Conservation (phyloP, 92 coral and sea anemone genomes). For the Plumapathes pennacea region DNA sequence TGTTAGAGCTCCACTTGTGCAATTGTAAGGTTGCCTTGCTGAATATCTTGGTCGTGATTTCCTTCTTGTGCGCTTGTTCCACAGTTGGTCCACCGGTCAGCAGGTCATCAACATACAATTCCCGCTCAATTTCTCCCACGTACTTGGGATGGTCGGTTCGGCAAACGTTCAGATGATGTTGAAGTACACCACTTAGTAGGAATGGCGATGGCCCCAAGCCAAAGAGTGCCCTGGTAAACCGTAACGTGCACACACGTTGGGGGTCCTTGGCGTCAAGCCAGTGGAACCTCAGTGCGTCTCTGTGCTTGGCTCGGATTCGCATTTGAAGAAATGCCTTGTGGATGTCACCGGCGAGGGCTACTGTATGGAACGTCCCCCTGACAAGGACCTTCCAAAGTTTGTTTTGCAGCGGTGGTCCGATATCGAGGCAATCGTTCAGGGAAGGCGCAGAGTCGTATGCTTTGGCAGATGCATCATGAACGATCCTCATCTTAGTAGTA, state of each 20-base stretch:
- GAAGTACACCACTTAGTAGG: conserved; percentile 38
- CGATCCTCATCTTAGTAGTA: conserved; percentile 52
- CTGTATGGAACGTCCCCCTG: conserved; percentile 51
- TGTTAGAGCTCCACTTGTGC: conserved; percentile 63
- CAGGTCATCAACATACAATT: conserved; percentile 48
- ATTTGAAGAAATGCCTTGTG: conserved; percentile 56
- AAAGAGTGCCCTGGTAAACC: conserved; percentile 45
- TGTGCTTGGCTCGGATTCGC: conserved; percentile 36
- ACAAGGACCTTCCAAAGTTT: conserved; percentile 51
- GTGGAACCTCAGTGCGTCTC: conserved; percentile 54
- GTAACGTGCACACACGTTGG: conserved; percentile 29
- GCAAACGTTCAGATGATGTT: conserved; percentile 27
- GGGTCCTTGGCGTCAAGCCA: conserved; percentile 58
- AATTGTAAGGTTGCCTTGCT: conserved; percentile 35
- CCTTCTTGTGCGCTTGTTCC: conserved; percentile 29
- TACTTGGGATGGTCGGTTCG: conserved; percentile 19
- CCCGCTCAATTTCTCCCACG: conserved; percentile 22
- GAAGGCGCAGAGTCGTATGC: conserved; percentile 43
- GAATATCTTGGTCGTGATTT: conserved; percentile 22
- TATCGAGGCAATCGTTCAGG: conserved; percentile 47
- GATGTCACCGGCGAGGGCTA: conserved; percentile 47
- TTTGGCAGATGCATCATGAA: conserved; percentile 56
- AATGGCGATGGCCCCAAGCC: conserved; percentile 53
- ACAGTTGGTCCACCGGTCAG: conserved; percentile 30
- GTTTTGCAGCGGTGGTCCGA: conserved; percentile 62